Conservation (phyloP, 2,888 invertebrate species). For the Drosophila meridiana region DNA sequence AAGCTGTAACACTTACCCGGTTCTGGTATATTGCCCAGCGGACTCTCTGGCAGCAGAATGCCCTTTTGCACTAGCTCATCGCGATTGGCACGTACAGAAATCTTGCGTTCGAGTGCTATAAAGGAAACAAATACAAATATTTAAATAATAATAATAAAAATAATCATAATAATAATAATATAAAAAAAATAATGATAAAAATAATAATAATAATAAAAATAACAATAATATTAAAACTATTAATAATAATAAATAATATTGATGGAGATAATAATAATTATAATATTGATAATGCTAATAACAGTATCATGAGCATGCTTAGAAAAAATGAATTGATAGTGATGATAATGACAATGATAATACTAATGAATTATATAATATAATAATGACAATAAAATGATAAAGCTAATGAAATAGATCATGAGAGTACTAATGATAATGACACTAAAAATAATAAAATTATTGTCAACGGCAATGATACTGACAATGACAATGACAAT, state of each 20-base stretch:
- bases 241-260: neutral
- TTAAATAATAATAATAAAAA: neutral
- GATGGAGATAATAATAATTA: too few species aligned
- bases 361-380: neutral
- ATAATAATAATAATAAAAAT: neutral
- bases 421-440: neutral
- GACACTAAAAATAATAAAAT: neutral
- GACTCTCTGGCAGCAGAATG: conserved; percentile 95
- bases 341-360: neutral
- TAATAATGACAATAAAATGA: too few species aligned
- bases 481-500: neutral
- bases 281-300: too few species aligned
- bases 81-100: conserved; percentile 98
- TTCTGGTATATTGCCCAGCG: conserved; percentile 93
- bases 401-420: too few species aligned
- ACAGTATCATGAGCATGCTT: too few species aligned
- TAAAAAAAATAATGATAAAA: neutral
- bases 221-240: neutral
- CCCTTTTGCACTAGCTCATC: conserved; percentile 99
- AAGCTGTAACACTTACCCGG: conserved; percentile 87
- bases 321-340: neutral
- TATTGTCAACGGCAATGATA: neutral
- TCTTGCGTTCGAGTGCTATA: conserved; percentile 97
- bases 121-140: conserved; percentile 7
- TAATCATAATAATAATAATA: neutral